Conservation (phyloP, 2,113 vertebrate genomes). For the Atherinomorus stipes region DNA sequence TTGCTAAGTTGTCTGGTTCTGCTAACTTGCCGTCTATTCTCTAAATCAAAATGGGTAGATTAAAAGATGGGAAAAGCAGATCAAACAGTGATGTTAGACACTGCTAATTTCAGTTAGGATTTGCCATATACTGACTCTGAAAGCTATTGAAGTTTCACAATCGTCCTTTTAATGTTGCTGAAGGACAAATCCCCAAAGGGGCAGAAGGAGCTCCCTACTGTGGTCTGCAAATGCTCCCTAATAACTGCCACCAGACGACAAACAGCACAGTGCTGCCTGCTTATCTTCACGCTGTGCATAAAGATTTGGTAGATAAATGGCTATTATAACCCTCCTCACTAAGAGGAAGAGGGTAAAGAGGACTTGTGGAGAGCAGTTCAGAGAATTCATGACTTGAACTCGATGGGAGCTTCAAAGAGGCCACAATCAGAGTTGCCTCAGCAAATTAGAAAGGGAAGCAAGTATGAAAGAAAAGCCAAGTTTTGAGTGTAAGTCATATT, state of each 20-base stretch:
- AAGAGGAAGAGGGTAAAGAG: slow-evolving; percentile 16
- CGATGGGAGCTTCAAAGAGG: slow-evolving; percentile 69
- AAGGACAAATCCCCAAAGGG: slow-evolving; percentile 78
- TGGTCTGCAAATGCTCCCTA: slow-evolving; percentile 72
- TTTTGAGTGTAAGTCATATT: slow-evolving; percentile 54
- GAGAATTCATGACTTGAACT: slow-evolving; percentile 21
- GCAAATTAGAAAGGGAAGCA: slow-evolving; percentile 41
- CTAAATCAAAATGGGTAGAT: slow-evolving; percentile 35
- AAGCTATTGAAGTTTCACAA: slow-evolving; percentile 65
- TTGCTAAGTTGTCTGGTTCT: not conserved
- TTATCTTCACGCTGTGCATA: slow-evolving; percentile 57
- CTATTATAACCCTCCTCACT: slow-evolving; percentile 25
- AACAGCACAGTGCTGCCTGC: slow-evolving; percentile 39
- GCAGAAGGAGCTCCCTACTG: slow-evolving; percentile 69
- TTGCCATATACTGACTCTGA: slow-evolving; percentile 56
- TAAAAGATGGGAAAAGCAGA: slow-evolving; percentile 52
- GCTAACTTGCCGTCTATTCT: slow-evolving; percentile 32
- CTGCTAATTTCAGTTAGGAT: slow-evolving; percentile 61
- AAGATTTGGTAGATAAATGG: slow-evolving; percentile 67
- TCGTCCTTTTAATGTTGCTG: slow-evolving; percentile 74
- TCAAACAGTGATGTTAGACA: slow-evolving; percentile 67
- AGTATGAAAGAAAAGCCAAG: slow-evolving; percentile 41
- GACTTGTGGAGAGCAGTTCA: slow-evolving; percentile 21
- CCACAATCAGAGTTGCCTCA: slow-evolving; percentile 38
- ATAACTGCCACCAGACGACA: slow-evolving; percentile 81